A percentile compares a stretch with the other conserved stretches of the same genome.
phyloP scores from a whole-genome alignment of 1,140 invertebrate species.

The Ylistrum balloti region DNA sequence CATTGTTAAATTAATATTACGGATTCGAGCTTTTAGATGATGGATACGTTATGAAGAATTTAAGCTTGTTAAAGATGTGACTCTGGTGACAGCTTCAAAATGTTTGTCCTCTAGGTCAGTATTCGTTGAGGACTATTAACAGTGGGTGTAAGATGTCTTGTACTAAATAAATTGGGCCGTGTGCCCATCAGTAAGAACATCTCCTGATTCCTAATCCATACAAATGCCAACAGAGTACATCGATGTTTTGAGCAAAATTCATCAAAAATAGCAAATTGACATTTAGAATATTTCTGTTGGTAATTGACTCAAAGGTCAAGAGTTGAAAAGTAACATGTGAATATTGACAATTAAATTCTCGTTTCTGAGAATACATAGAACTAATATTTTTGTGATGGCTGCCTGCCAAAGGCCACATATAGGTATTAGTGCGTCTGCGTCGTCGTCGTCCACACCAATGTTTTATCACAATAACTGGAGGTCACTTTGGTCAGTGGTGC shows the following conservation, averaged over 20 bases:
- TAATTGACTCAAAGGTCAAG: too few species aligned
- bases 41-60: background rate
- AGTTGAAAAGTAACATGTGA: too few species aligned
- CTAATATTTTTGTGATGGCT: too few species aligned
- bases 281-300: background rate
- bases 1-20: background rate
- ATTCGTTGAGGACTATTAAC: background rate
- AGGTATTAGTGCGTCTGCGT: too few species aligned
- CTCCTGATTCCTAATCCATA: background rate
- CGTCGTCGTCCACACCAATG: too few species aligned
- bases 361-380: too few species aligned
- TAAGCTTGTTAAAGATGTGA: background rate
- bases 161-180: background rate
- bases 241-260: background rate
- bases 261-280: background rate
- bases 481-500: too few species aligned
- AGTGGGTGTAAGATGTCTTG: background rate
- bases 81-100: background rate
- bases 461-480: too few species aligned
- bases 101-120: background rate
- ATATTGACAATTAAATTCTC: too few species aligned
- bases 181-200: background rate
- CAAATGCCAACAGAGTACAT: too few species aligned
- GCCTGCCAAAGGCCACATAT: too few species aligned
- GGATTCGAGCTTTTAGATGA: constrained; percentile 2